Conservation (phyloP, 2,888 invertebrate genomes). For the Tuberolachnus salignus region DNA sequence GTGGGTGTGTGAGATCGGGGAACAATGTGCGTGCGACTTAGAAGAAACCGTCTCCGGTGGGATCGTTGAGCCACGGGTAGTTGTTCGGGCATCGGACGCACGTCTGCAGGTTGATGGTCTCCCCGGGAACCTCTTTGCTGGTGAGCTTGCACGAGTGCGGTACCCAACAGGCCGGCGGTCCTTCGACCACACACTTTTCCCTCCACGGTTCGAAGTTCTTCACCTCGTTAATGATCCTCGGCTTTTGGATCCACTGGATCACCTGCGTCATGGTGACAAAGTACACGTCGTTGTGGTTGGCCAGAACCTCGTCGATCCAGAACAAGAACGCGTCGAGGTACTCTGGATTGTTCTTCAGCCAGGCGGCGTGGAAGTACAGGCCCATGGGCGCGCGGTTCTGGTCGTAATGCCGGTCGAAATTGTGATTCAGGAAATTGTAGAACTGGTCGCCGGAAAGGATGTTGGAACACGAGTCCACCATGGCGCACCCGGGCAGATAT, state of each 20-base stretch:
- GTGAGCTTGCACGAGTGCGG: conserved; percentile 90
- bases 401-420: conserved; percentile 89
- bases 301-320: conserved; percentile 88
- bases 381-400: conserved; percentile 88
- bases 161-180: conserved; percentile 82
- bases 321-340: conserved; percentile 89
- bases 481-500: conserved; percentile 87
- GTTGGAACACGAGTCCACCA: conserved; percentile 94
- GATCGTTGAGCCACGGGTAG: conserved; percentile 94
- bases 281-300: conserved; percentile 87
- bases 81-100: conserved; percentile 92
- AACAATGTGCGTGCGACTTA: conserved; percentile 64
- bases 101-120: conserved; percentile 90
- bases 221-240: conserved; percentile 79
- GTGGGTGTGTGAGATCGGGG: conserved; percentile 39
- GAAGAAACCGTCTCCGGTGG: conserved; percentile 87
- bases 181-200: conserved; percentile 90
- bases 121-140: conserved; percentile 91
- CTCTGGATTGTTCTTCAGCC: conserved; percentile 91
- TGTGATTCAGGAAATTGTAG: conserved; percentile 91
- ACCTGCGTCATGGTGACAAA: conserved; percentile 96
- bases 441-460: conserved; percentile 91
- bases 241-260: conserved; percentile 94
- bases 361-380: conserved; percentile 91
- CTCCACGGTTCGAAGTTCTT: conserved; percentile 94